Base-by-base conservation (phyloP, 2,797 vertebrate species). In the Micrastur ruficollis region DNA sequence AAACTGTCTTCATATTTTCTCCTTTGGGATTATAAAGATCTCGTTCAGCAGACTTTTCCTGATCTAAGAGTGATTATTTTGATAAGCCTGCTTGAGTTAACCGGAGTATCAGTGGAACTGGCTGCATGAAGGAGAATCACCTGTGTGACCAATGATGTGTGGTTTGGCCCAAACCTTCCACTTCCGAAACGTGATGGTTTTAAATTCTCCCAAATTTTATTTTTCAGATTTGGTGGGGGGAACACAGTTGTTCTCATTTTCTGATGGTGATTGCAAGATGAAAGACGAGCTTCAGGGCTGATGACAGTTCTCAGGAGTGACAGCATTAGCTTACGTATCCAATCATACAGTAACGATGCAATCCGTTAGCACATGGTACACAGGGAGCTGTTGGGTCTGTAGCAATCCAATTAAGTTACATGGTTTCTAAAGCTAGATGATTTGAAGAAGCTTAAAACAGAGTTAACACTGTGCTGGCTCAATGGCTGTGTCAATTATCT, bases 401-500 rank as follows among this genome's bases (percentile, higher is more conserved):
- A 86, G 88, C 93, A 96, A 96, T 96, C 92, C 95, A 97, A 97
- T 97, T 97, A 97, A 95, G 56, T 94, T 83, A 95, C 97, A 91
- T 84, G 90, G n/a, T 92, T 96, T 86, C 72, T 95, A 91, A 94
- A 85, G 87, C 86, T 68, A 55, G 86, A 90, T 89, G 94, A 92
- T 97, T 94, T 94, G 78, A 95, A 82, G 83, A 94, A 95, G 90
- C 93, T 96, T 94, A 95, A 96, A 96, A 89, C 88, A 94, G 86
- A 95, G 88, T 90, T 96, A 95, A 80, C 93, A 47, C 83, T 74
- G 83, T 38, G 81, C 84, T 92, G 85, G 86, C 94, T 95, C 90
- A 75, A 92, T 0, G 40, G 52, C 85, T 90, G 50, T 84, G 91
- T 84, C 90, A 95, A 91, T 95, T 95, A 95, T 81, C 82, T 83